Evolutionary conservation across 2,113 vertebrate species (phyloP).

Genomic region (Fukomys damarensis): DNA sequence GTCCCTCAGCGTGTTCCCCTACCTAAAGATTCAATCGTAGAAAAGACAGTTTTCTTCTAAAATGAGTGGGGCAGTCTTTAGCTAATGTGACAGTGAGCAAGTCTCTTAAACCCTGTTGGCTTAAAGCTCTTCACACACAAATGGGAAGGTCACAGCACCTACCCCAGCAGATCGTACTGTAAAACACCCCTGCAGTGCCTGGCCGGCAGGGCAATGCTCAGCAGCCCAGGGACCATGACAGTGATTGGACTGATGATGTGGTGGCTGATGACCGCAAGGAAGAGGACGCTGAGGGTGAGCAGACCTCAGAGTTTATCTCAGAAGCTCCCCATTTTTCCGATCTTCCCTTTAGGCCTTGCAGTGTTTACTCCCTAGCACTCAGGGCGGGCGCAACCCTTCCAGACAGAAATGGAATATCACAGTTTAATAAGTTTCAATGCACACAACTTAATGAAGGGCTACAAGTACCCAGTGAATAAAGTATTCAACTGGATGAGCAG

Average conservation of each 20-base stretch:
- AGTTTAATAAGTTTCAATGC: background rate
- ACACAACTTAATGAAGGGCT: background rate
- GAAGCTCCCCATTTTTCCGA: background rate
- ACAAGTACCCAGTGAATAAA: background rate
- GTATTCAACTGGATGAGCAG: background rate
- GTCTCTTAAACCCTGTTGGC: background rate
- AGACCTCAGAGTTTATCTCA: too few species aligned
- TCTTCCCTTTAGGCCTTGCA: background rate
- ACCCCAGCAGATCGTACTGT: background rate
- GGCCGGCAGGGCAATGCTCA: background rate
- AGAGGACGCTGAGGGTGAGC: background rate
- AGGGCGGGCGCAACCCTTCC: background rate
- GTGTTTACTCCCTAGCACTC: background rate
- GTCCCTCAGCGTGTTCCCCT: background rate
- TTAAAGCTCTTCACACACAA: background rate
- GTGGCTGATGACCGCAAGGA: background rate
- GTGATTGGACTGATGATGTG: background rate
- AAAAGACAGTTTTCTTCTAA: conserved; percentile 1
- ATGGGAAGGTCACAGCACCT: background rate
- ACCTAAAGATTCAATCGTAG: background rate
- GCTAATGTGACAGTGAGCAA: background rate
- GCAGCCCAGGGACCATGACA: background rate
- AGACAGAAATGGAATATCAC: background rate
- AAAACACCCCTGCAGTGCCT: background rate
- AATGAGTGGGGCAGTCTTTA: background rate